phyloP scores from a whole-genome alignment of 2,797 vertebrate genomes.

The Arremon brunneinucha region DNA sequence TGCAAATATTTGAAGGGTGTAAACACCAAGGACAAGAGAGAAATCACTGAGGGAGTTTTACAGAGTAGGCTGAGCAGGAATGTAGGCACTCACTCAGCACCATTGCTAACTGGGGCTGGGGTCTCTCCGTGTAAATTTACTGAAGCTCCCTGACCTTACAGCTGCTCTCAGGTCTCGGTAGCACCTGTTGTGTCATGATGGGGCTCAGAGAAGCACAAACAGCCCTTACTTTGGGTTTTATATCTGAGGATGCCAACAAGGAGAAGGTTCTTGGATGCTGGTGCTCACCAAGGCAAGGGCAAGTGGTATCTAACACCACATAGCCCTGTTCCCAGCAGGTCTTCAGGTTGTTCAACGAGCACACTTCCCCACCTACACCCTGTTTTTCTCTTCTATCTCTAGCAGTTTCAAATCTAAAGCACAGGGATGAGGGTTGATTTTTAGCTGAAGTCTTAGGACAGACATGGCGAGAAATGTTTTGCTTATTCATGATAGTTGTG shows the following conservation, averaged over 20 bases:
- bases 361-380: background rate
- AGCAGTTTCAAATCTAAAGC: background rate
- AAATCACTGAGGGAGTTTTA: background rate
- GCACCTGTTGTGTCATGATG: too few species aligned
- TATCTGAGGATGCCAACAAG: background rate
- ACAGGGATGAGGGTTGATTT: background rate
- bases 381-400: background rate
- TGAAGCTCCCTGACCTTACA: background rate
- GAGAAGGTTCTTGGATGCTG: background rate
- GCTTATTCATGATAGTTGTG: background rate
- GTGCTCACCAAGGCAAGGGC: background rate
- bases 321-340: background rate
- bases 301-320: background rate
- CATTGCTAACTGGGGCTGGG: background rate
- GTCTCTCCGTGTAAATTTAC: background rate
- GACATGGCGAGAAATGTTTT: background rate
- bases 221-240: accelerated
- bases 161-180: background rate
- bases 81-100: background rate
- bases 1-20: constrained; percentile 45
- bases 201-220: background rate
- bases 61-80: background rate
- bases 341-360: background rate
- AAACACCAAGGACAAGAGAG: constrained; percentile 18
- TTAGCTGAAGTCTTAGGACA: background rate